These are phyloP conservation scores for Oceanodroma leucorhoa DNA, from an alignment of 2,797 vertebrate species.

Conservation along the genomic window DNA sequence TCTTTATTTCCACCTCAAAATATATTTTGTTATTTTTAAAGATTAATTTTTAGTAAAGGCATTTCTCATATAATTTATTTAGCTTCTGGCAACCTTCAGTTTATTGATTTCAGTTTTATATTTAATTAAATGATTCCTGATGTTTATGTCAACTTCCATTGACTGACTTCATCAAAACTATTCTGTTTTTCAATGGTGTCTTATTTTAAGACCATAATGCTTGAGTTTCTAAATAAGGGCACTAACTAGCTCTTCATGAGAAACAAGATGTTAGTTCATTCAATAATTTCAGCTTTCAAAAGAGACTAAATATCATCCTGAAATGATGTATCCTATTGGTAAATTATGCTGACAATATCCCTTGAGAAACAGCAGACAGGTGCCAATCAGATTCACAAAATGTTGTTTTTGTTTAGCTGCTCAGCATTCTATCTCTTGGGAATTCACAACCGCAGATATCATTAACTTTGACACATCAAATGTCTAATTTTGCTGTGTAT, in stretches of 20 bases:
- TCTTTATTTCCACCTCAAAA: not conserved
- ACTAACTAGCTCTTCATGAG: constrained; percentile 7
- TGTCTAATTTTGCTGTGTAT: not conserved
- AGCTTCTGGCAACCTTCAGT: not conserved
- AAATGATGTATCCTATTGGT: not conserved
- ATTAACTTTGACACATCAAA: not conserved
- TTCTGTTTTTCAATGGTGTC: not conserved
- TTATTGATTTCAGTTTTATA: not conserved
- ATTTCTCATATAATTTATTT: not conserved
- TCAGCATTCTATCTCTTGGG: not conserved
- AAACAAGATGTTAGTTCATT: constrained; percentile 7
- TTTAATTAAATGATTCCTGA: not conserved
- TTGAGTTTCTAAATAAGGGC: constrained; percentile 5
- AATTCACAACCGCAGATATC: not conserved
- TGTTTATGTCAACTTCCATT: not conserved
- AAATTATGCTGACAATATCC: not conserved
- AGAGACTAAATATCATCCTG: not conserved
- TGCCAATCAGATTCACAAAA: constrained; percentile 47
- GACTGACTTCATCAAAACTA: not conserved
- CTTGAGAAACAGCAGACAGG: constrained; percentile 33
- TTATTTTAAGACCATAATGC: not conserved
- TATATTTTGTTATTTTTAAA: not conserved
- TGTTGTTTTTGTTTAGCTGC: constrained; percentile 18
- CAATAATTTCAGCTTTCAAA: constrained; percentile 39
- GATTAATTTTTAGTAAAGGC: not conserved